Evolutionary conservation across 2,797 vertebrate species (phyloP).

Genomic region (Cryptoprocta ferox): DNA sequence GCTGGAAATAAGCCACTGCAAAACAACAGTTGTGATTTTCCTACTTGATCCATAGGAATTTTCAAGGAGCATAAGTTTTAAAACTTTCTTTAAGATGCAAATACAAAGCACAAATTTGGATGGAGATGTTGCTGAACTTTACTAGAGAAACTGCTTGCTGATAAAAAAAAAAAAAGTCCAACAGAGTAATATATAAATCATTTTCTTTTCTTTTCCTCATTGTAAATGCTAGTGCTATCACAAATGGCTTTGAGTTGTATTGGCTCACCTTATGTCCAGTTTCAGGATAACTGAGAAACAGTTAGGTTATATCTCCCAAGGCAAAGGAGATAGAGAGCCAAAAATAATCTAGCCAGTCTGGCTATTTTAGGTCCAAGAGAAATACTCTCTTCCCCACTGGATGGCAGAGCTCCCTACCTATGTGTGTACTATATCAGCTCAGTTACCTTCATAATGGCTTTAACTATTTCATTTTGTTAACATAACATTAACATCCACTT

Average conservation of each 20-base stretch:
- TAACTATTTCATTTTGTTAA: conserved; percentile 26
- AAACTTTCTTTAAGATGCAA: background rate
- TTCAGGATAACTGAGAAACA: conserved; percentile 36
- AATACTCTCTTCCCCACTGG: background rate
- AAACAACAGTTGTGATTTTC: background rate
- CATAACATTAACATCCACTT: conserved; percentile 1
- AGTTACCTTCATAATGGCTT: conserved; percentile 27
- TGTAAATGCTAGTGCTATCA: background rate
- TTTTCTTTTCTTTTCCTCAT: background rate
- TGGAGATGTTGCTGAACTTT: conserved; percentile 10
- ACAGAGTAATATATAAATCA: background rate
- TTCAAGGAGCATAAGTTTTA: background rate
- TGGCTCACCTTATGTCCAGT: background rate
- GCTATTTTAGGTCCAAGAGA: conserved; percentile 16
- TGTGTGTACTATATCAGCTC: background rate
- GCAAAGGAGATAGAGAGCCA: conserved; percentile 3
- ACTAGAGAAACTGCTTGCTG: background rate
- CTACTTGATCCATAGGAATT: background rate
- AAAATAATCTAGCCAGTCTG: conserved; percentile 16
- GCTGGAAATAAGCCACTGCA: background rate
- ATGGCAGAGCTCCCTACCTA: background rate
- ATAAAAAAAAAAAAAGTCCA: background rate
- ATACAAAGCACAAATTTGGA: background rate
- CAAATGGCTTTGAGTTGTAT: conserved; percentile 24
- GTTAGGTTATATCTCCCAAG: conserved; percentile 30